phyloP scores from a whole-genome alignment of 1,140 invertebrate species.

The Caerostris extrusa region DNA sequence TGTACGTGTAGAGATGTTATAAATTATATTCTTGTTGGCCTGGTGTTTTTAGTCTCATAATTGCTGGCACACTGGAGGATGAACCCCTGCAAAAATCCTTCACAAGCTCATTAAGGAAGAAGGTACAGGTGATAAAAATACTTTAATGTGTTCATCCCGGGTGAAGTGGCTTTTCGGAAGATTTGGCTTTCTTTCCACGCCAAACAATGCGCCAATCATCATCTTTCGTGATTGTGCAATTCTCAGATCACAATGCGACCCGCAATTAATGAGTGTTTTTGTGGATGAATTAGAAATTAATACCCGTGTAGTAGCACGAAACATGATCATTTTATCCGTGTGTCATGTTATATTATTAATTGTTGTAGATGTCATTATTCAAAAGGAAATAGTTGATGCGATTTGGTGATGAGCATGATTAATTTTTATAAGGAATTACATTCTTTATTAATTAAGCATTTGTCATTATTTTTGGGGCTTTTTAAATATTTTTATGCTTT shows the following conservation, averaged over 20 bases:
- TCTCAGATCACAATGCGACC: background rate
- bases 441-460: no score
- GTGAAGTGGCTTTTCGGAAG: background rate
- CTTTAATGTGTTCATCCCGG: slow-evolving; percentile 19
- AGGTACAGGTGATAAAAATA: slow-evolving; percentile 1
- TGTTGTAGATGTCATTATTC: no score
- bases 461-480: no score
- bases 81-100: background rate
- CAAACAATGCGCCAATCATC: background rate
- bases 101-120: background rate
- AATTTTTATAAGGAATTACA: no score
- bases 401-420: no score
- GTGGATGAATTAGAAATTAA: background rate
- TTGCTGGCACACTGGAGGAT: background rate
- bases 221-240: background rate
- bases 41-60: slow-evolving; percentile 1
- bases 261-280: background rate
- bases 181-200: background rate
- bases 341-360: no score
- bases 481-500: no score
- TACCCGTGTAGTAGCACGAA: background rate
- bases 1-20: slow-evolving; percentile 42
- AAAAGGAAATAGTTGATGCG: no score
- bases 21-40: slow-evolving; percentile 5
- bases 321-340: background rate